A percentile compares a stretch with the other conserved stretches of the same genome.
phyloP scores from a whole-genome alignment of 2,888 invertebrate species.

The Nematopogon swammerdamellus region DNA sequence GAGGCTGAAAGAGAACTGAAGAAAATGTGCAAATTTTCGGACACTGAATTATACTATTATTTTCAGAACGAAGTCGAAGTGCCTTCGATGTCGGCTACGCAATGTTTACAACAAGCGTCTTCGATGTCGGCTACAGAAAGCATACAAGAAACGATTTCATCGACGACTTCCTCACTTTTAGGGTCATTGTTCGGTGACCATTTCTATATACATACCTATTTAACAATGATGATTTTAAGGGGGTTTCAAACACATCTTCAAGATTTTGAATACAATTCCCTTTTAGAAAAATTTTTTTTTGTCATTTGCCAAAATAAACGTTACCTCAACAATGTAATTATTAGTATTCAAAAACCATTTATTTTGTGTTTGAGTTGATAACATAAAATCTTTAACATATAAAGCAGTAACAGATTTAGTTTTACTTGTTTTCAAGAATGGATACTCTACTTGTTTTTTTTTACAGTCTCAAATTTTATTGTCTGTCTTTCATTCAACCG shows the following conservation, averaged over 20 bases:
- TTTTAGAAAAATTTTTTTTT: slow-evolving; percentile 8
- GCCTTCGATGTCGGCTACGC: too few species aligned
- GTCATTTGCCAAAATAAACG: neutral
- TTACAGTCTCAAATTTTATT: too few species aligned
- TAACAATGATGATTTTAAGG: slow-evolving; percentile 9
- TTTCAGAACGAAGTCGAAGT: too few species aligned
- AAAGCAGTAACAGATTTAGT: slow-evolving; percentile 1
- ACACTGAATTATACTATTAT: too few species aligned
- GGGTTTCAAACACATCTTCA: slow-evolving; percentile 8
- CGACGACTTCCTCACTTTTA: too few species aligned
- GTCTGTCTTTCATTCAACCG: too few species aligned
- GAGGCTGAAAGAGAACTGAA: too few species aligned
- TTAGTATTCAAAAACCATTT: slow-evolving; percentile 10
- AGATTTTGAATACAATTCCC: slow-evolving; percentile 6
- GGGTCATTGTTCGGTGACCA: slow-evolving; percentile 1
- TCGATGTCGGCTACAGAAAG: too few species aligned
- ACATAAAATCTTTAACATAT: slow-evolving; percentile 5
- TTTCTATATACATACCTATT: slow-evolving; percentile 9
- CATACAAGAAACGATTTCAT: too few species aligned
- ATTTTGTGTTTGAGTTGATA: slow-evolving; percentile 7
- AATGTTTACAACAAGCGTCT: too few species aligned
- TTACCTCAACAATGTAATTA: slow-evolving; percentile 4
- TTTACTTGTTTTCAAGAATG: slow-evolving; percentile 3
- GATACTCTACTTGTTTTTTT: too few species aligned
- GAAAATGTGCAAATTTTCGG: too few species aligned